phyloP scores from a whole-genome alignment of 2,797 vertebrate species.

The Myotis pilosus region DNA sequence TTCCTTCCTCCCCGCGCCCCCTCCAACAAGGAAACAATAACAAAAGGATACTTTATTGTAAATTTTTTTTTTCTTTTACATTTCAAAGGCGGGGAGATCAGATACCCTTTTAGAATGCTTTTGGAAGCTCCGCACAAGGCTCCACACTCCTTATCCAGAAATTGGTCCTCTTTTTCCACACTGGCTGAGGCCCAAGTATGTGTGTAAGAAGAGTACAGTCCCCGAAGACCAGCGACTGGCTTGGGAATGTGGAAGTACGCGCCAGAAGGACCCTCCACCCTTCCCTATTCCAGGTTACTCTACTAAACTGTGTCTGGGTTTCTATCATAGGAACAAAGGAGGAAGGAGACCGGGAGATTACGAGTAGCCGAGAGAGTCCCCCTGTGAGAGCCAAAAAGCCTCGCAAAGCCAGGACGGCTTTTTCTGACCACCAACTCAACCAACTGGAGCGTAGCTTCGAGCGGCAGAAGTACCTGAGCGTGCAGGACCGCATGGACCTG shows the following conservation, averaged over 20 bases:
- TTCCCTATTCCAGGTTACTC: conserved; percentile 32
- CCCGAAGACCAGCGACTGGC: not conserved
- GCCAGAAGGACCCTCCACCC: not conserved
- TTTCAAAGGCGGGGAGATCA: not conserved
- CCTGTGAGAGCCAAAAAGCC: conserved; percentile 95
- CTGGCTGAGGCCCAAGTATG: not conserved
- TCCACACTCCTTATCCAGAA: not conserved
- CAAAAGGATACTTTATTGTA: not conserved
- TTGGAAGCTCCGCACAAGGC: not conserved
- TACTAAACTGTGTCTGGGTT: conserved; percentile 50
- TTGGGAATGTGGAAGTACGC: conserved; percentile 6
- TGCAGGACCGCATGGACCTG: conserved; percentile 98
- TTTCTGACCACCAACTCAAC: conserved; percentile 97
- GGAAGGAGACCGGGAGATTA: conserved; percentile 95
- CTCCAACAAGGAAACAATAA: conserved; percentile 4
- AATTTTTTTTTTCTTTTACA: not conserved
- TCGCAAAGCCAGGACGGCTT: conserved; percentile 95
- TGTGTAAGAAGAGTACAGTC: not conserved
- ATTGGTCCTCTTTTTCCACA: not conserved
- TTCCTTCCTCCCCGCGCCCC: not conserved
- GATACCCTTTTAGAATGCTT: not conserved
- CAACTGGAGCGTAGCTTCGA: conserved; percentile 97
- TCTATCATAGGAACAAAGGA: conserved; percentile 91
- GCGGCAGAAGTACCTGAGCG: conserved; percentile 97
- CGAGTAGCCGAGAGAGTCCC: conserved; percentile 96